A percentile compares a stretch with the other conserved stretches of the same genome.
phyloP scores from a whole-genome alignment of 1,140 invertebrate species.

The Micrasema minimum region DNA sequence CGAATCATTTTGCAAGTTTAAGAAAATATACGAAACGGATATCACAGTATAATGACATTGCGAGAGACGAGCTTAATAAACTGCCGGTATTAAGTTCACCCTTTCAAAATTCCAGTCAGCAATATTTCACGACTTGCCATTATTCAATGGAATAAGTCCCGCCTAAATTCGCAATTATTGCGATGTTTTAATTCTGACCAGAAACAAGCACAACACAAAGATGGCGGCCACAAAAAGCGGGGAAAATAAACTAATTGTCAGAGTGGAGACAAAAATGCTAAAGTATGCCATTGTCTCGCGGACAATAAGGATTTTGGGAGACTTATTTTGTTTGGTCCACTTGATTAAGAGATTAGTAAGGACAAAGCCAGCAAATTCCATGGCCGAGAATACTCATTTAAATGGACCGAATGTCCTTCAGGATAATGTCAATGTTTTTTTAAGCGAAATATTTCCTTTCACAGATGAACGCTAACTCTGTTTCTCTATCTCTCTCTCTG shows the following conservation, averaged over 20 bases:
- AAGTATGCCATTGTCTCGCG: constrained; percentile 27
- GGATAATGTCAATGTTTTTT: constrained; percentile 38
- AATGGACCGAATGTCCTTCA: constrained; percentile 23
- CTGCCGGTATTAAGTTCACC: no score
- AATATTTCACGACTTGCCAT: neutral
- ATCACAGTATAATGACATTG: no score
- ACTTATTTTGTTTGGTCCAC: constrained; percentile 50
- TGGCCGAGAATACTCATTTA: constrained; percentile 19
- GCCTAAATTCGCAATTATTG: constrained; percentile 30
- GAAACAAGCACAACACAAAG: constrained; percentile 23
- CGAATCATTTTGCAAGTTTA: no score
- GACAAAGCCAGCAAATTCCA: constrained; percentile 35
- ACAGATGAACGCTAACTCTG: constrained; percentile 27
- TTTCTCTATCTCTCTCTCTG: no score
- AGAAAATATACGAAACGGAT: no score
- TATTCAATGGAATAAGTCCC: constrained; percentile 24
- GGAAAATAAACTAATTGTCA: constrained; percentile 39
- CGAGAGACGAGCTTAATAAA: no score
- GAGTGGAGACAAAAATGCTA: constrained; percentile 28
- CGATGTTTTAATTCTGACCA: constrained; percentile 30
- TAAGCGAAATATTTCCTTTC: constrained; percentile 39
- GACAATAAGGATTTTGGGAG: constrained; percentile 48
- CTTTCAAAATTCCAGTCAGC: no score
- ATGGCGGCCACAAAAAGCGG: constrained; percentile 26
- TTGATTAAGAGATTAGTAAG: constrained; percentile 50